Evolutionary conservation across 2,797 vertebrate genomes (phyloP).

Genomic region (Eremophila alpestris): DNA sequence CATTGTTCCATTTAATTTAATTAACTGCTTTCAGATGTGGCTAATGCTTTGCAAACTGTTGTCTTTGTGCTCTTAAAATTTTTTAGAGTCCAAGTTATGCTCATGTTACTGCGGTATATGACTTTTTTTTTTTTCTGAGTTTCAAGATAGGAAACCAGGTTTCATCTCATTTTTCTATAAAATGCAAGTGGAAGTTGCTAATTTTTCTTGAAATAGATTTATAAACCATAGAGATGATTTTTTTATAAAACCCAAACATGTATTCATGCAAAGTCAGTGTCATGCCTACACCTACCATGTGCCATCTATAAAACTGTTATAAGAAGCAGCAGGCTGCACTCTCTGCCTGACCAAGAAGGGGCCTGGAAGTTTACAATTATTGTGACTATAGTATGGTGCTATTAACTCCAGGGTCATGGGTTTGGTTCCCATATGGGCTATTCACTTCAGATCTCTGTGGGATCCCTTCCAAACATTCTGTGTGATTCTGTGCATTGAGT

Average conservation of each 20-base stretch:
- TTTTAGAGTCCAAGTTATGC: not conserved
- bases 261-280: not conserved
- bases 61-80: not conserved
- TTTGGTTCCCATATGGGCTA: not conserved
- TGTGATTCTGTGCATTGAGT: not conserved
- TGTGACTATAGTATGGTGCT: not conserved
- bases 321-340: not conserved
- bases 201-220: not conserved
- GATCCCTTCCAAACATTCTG: not conserved
- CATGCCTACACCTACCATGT: not conserved
- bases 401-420: not conserved
- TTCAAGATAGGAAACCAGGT: accelerated
- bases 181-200: not conserved
- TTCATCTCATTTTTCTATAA: not conserved
- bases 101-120: not conserved
- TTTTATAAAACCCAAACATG: not conserved
- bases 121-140: not conserved
- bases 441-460: not conserved
- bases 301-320: not conserved
- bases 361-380: not conserved
- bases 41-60: not conserved
- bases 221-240: not conserved
- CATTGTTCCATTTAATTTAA: not conserved
- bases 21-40: not conserved
- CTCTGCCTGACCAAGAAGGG: not conserved